Conservation (phyloP, 2,888 invertebrate genomes). For the Drosophila borealis region DNA sequence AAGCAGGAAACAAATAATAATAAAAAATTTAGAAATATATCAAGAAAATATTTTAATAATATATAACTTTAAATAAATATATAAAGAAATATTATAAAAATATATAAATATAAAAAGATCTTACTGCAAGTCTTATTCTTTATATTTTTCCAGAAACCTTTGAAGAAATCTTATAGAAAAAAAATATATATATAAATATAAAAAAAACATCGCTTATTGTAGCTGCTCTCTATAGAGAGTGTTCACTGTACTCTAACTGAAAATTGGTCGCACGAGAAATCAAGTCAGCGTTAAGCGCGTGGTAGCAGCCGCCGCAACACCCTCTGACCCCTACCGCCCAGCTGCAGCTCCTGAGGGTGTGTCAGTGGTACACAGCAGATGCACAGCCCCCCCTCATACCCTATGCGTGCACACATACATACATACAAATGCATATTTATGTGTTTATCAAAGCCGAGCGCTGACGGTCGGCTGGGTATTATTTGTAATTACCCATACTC, state of each 20-base stretch:
- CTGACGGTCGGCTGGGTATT: conserved; percentile 48
- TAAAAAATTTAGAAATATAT: too few relatives aligned
- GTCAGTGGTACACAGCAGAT: conserved; percentile 71
- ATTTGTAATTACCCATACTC: conserved; percentile 83
- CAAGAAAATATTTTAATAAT: too few relatives aligned
- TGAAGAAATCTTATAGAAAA: too few relatives aligned
- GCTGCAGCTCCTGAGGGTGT: conserved; percentile 63
- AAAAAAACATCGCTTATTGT: too few relatives aligned
- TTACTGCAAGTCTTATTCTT: too few relatives aligned
- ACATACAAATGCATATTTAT: background rate
- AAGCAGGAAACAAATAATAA: too few relatives aligned
- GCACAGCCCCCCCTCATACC: conserved; percentile 47
- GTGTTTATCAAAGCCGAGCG: conserved; percentile 18
- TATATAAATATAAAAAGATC: too few relatives aligned
- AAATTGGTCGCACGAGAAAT: conserved; percentile 65
- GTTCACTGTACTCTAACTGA: conserved; percentile 19
- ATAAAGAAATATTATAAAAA: too few relatives aligned
- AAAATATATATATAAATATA: too few relatives aligned
- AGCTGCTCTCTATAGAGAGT: background rate
- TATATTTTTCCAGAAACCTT: too few relatives aligned
- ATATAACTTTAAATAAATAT: too few relatives aligned
- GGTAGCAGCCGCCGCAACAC: conserved; percentile 27
- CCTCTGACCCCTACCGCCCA: conserved; percentile 7
- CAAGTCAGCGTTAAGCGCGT: conserved; percentile 70
- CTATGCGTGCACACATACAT: background rate